phyloP scores from a whole-genome alignment of 1,140 invertebrate genomes.

The Seison nebaliae region DNA sequence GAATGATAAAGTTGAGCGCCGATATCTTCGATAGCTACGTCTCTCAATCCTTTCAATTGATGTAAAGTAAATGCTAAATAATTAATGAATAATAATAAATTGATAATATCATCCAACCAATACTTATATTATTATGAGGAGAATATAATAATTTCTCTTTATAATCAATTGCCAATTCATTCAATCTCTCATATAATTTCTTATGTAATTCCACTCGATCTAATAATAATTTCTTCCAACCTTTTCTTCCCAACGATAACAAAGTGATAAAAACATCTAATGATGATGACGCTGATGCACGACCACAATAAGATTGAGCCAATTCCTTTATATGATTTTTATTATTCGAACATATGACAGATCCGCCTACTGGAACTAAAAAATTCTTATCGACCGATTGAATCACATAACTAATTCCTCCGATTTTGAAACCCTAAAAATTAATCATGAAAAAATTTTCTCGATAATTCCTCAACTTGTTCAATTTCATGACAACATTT shows the following conservation, averaged over 20 bases:
- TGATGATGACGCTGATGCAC: slow-evolving; percentile 44
- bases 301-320: slow-evolving; percentile 25
- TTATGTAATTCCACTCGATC: slow-evolving; percentile 15
- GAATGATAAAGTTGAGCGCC: too few species aligned
- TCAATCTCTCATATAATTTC: slow-evolving; percentile 37
- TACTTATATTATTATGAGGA: slow-evolving; percentile 45
- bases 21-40: too few species aligned
- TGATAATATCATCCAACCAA: too few species aligned
- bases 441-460: not conserved
- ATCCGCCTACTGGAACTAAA: slow-evolving; percentile 56
- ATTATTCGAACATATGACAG: slow-evolving; percentile 49
- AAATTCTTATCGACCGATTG: slow-evolving; percentile 70
- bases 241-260: slow-evolving; percentile 37
- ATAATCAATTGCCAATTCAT: slow-evolving; percentile 35
- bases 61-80: too few species aligned
- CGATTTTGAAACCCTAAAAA: slow-evolving; percentile 28
- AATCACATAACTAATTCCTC: slow-evolving; percentile 49
- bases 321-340: slow-evolving; percentile 26
- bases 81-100: too few species aligned
- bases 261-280: slow-evolving; percentile 55
- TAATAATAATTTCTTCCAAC: slow-evolving; percentile 1
- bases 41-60: too few species aligned
- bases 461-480: slow-evolving; percentile 31
- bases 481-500: slow-evolving; percentile 45
- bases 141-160: slow-evolving; percentile 38